Evolutionary conservation across 2,888 invertebrate species (phyloP).

Genomic region (Calameuta pallipes): DNA sequence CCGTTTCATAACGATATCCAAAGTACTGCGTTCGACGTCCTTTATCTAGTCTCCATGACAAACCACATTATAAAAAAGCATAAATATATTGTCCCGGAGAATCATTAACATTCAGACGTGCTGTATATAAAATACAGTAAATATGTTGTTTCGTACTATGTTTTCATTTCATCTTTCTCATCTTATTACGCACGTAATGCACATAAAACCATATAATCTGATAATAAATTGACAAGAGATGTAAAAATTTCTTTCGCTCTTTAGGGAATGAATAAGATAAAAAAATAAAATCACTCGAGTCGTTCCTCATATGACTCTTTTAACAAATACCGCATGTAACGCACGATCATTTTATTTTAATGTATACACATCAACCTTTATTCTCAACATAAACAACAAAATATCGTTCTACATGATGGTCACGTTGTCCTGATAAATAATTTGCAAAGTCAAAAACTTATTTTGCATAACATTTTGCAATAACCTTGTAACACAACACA

Average conservation of each 20-base stretch:
- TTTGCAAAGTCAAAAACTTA: background rate
- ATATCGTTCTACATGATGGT: background rate
- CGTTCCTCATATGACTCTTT: background rate
- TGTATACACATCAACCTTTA: constrained; percentile 49
- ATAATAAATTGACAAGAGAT: background rate
- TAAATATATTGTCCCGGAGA: background rate
- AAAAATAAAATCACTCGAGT: background rate
- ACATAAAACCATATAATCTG: background rate
- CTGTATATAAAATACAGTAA: too few species aligned
- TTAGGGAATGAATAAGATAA: background rate
- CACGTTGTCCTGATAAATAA: background rate
- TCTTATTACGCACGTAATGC: constrained; percentile 4
- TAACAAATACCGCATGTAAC: background rate
- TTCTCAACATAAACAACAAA: constrained; percentile 12
- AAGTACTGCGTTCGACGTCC: too few species aligned
- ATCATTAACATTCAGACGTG: too few species aligned
- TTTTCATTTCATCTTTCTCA: constrained; percentile 7
- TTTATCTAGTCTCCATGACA: too few species aligned
- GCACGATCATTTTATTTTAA: constrained; percentile 44
- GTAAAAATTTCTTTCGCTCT: background rate
- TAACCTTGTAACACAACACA: constrained; percentile 8
- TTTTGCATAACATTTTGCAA: constrained; percentile 14
- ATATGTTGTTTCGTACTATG: background rate
- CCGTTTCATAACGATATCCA: too few species aligned
- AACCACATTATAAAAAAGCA: background rate